phyloP scores from a whole-genome alignment of 2,113 vertebrate genomes.

The Anolis sagrei region DNA sequence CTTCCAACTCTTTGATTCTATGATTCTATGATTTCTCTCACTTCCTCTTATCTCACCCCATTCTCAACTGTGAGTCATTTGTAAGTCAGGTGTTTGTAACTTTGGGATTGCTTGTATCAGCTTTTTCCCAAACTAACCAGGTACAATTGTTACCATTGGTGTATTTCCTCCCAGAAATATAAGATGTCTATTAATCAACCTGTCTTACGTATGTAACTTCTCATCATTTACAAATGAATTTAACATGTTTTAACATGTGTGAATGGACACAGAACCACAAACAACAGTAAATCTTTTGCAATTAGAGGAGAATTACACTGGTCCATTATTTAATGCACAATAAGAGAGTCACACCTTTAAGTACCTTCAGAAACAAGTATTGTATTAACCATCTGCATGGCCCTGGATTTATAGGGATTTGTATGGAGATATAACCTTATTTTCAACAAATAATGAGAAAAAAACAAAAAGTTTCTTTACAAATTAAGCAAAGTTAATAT shows the following conservation, averaged over 20 bases:
- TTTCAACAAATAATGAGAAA: conserved; percentile 52
- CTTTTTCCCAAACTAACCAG: not conserved
- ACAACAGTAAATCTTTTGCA: conserved; percentile 7
- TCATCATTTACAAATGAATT: not conserved
- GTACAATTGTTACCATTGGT: not conserved
- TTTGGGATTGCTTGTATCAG: no score
- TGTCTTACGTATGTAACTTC: not conserved
- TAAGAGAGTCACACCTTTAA: conserved; percentile 14
- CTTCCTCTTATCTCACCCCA: no score
- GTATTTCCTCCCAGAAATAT: not conserved
- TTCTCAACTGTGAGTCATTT: no score
- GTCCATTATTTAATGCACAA: conserved; percentile 7
- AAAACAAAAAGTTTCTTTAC: conserved; percentile 40
- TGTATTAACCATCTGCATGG: conserved; percentile 14
- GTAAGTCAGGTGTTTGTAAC: no score
- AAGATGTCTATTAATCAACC: not conserved
- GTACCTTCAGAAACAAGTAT: conserved; percentile 42
- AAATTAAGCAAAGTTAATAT: not conserved
- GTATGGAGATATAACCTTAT: conserved; percentile 48
- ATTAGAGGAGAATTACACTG: not conserved
- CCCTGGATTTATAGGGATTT: conserved; percentile 53
- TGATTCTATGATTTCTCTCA: no score
- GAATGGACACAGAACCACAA: not conserved
- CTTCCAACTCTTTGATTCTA: no score
- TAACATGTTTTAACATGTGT: not conserved